A percentile compares a stretch with the other conserved stretches of the same genome.
Conservation (phyloP, 2,797 vertebrate species). For the Steatocranus sp. region DNA sequence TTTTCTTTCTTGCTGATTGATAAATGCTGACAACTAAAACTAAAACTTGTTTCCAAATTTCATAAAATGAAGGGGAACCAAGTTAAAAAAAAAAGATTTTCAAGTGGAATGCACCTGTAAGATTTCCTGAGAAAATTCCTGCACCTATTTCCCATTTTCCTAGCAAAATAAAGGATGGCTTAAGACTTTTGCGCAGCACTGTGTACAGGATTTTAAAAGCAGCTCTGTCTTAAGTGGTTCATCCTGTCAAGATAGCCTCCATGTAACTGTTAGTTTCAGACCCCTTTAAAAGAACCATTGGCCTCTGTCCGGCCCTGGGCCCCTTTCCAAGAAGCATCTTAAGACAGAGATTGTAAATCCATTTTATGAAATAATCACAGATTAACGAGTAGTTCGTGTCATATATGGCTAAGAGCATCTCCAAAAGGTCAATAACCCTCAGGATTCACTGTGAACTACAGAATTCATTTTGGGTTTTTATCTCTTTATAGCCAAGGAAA, state of each 20-base stretch:
- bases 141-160: background rate
- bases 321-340: background rate
- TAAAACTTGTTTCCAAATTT: background rate
- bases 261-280: background rate
- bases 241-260: background rate
- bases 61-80: background rate
- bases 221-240: background rate
- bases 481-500: background rate
- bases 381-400: background rate
- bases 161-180: background rate
- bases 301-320: background rate
- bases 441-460: background rate
- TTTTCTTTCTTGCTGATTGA: background rate
- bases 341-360: background rate
- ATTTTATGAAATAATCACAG: background rate
- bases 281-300: background rate
- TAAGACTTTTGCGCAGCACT: background rate
- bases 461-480: background rate
- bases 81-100: rapidly evolving
- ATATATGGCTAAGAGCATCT: background rate
- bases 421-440: background rate
- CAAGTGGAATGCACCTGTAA: background rate
- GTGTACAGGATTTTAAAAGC: background rate
- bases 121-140: background rate
- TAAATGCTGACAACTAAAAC: background rate